phyloP scores from a whole-genome alignment of 92 coral and sea anemone genomes.

The Nematostella vectensis region DNA sequence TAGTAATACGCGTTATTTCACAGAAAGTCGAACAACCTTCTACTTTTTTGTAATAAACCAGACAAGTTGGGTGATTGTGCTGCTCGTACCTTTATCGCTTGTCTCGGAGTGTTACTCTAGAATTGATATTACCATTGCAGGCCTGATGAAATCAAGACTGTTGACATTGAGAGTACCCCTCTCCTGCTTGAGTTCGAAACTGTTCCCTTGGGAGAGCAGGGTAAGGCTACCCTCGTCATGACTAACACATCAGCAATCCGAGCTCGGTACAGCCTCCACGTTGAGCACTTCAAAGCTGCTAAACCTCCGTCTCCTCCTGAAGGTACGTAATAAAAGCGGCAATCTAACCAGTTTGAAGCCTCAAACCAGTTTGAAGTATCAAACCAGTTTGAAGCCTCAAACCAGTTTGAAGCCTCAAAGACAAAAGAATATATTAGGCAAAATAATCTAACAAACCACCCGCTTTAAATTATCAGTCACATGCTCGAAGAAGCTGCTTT shows the following conservation, averaged over 20 bases:
- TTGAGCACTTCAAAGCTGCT: conserved; percentile 78
- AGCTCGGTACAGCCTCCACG: conserved; percentile 56
- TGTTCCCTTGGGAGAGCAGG: conserved; percentile 61
- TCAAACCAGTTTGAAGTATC: neutral
- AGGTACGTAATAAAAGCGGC: conserved; percentile 30
- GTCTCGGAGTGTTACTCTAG: no score
- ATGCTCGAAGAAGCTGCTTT: no score
- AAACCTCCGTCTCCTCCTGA: conserved; percentile 93
- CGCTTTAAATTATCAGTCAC: no score
- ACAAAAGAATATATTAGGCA: no score
- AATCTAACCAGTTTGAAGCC: neutral
- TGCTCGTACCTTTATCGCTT: no score
- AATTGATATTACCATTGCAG: no score
- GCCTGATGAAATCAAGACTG: conserved; percentile 52
- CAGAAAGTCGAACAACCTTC: no score
- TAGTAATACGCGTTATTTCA: no score
- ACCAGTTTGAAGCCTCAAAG: neutral
- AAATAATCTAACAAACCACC: no score
- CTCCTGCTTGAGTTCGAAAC: conserved; percentile 66
- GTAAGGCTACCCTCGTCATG: conserved; percentile 72
- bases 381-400: neutral
- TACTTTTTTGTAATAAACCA: no score
- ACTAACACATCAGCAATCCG: conserved; percentile 90
- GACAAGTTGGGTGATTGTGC: no score
- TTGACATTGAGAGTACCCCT: conserved; percentile 18